These are phyloP conservation scores for Pachypeltis micranthus DNA, from an alignment of 1,140 invertebrate species.

Conservation along the genomic window DNA sequence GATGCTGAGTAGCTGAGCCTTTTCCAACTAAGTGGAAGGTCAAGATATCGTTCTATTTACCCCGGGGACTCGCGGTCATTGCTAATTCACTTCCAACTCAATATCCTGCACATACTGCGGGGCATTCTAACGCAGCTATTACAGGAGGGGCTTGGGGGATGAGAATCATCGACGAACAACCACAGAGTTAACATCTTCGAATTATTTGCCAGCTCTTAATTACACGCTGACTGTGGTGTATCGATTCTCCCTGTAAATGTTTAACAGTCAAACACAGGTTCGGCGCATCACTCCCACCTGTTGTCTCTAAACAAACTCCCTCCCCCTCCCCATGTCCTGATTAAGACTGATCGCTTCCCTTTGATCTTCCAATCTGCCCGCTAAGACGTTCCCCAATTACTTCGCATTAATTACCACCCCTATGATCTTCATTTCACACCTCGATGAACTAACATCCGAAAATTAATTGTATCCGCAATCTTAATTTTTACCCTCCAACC, in stretches of 20 bases:
- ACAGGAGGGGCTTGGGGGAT: too few relatives aligned
- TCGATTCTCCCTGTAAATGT: neutral
- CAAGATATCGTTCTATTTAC: too few relatives aligned
- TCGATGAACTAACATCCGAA: neutral
- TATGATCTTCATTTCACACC: constrained; percentile 6
- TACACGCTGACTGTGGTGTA: neutral
- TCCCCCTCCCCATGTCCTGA: neutral
- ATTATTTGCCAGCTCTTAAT: neutral
- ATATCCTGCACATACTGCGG: too few relatives aligned
- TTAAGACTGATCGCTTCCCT: neutral
- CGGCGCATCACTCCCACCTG: constrained; percentile 1
- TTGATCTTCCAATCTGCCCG: neutral
- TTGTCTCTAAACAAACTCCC: constrained; percentile 3
- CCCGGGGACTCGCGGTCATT: too few relatives aligned
- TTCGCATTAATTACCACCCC: constrained; percentile 1
- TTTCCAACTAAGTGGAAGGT: too few relatives aligned
- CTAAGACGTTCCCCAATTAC: constrained; percentile 1
- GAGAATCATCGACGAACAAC: too few relatives aligned
- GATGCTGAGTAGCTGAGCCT: too few relatives aligned
- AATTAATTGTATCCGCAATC: neutral
- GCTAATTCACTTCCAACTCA: too few relatives aligned
- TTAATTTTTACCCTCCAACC: neutral
- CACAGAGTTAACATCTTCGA: too few relatives aligned
- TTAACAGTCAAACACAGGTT: constrained; percentile 11
- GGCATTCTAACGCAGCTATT: too few relatives aligned